phyloP scores from a whole-genome alignment of 2,797 vertebrate species.

The Hapalemur alaotrensis region DNA sequence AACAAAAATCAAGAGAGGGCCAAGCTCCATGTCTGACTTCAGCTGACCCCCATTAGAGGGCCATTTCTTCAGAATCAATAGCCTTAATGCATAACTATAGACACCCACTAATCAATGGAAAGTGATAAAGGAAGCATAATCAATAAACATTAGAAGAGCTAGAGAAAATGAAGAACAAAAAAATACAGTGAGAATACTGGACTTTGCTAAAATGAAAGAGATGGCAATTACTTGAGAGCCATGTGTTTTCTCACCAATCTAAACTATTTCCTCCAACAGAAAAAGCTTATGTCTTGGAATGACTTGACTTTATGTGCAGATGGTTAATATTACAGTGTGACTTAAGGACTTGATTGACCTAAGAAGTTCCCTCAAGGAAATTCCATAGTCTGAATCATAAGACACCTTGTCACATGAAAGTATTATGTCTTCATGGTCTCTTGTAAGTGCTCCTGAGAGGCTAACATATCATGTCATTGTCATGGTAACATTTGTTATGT shows the following conservation, averaged over 20 bases:
- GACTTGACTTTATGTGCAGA: background rate
- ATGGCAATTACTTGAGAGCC: background rate
- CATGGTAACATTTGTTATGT: background rate
- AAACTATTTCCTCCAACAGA: background rate
- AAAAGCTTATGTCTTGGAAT: background rate
- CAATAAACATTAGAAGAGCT: conserved; percentile 77
- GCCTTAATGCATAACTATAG: conserved; percentile 78
- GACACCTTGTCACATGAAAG: background rate
- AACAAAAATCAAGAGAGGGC: conserved; percentile 81
- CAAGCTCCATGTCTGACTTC: conserved; percentile 71
- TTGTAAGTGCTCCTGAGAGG: background rate
- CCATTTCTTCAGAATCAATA: conserved; percentile 82
- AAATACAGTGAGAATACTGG: background rate
- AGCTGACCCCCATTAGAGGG: conserved; percentile 81
- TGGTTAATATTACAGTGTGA: background rate
- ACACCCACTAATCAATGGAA: conserved; percentile 78
- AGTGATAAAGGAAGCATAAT: conserved; percentile 80
- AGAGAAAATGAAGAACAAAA: background rate
- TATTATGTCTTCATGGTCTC: background rate
- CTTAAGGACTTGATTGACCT: background rate
- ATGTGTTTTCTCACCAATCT: background rate
- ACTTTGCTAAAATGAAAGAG: background rate
- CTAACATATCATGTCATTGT: background rate
- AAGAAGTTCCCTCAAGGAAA: conserved; percentile 29
- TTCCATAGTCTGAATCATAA: background rate